These are phyloP conservation scores for Micromesistius poutassou DNA, from an alignment of 2,797 vertebrate genomes.

Conservation along the genomic window DNA sequence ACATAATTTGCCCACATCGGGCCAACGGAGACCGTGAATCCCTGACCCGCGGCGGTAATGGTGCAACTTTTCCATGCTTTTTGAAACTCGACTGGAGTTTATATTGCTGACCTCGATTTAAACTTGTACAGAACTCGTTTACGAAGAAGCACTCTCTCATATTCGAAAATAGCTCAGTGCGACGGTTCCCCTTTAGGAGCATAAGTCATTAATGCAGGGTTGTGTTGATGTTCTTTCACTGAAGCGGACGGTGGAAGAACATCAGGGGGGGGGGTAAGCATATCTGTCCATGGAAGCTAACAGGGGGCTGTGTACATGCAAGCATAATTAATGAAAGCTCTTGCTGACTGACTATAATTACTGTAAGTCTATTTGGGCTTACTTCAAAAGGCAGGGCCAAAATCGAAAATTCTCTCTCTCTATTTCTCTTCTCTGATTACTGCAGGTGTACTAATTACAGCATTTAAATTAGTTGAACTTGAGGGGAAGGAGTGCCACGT, in stretches of 20 bases:
- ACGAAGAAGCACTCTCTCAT: not conserved
- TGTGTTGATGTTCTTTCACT: no score
- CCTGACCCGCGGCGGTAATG: no score
- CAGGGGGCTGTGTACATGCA: not conserved
- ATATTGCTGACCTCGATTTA: no score
- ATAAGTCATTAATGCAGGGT: not conserved
- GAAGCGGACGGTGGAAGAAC: no score
- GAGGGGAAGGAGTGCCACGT: not conserved
- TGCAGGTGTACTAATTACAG: not conserved
- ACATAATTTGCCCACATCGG: no score
- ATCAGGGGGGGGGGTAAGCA: no score
- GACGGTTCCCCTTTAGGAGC: no score
- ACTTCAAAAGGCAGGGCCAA: not conserved
- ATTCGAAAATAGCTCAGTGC: not conserved
- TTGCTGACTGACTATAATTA: not conserved
- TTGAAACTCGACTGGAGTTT: no score
- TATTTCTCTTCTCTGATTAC: not conserved
- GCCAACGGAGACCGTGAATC: no score
- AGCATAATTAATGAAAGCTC: not conserved
- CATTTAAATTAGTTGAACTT: not conserved
- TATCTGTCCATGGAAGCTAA: no score
- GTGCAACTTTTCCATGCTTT: no score
- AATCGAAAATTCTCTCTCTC: not conserved
- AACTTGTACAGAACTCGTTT: not conserved
- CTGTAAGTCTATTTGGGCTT: not conserved